Percentiles rank a stretch among this genome's conserved stretches.
Evolutionary conservation across 2,113 vertebrate genomes (phyloP).

Genomic region (Etheostoma spectabile): DNA sequence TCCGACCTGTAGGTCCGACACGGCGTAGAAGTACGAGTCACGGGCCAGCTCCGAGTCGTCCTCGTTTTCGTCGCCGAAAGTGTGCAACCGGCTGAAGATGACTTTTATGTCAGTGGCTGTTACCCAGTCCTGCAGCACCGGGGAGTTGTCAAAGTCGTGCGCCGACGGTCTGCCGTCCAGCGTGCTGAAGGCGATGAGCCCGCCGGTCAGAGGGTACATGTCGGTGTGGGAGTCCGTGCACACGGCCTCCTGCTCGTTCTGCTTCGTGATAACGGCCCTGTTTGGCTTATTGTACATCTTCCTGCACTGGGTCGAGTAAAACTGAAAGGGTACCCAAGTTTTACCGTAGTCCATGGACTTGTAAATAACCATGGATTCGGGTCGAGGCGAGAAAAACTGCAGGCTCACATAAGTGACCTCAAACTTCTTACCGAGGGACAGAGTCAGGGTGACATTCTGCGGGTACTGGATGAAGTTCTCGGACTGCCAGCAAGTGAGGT

Average conservation of each 20-base stretch:
- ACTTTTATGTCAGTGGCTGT: conserved; percentile 98
- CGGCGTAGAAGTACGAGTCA: conserved; percentile 96
- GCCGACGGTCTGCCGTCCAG: conserved; percentile 97
- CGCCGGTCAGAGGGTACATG: conserved; percentile 93
- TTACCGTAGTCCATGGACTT: conserved; percentile 99
- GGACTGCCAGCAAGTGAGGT: conserved; percentile 99
- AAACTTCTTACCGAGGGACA: conserved; percentile 97
- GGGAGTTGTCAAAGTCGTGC: conserved; percentile 99
- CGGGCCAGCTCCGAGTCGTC: conserved; percentile 95
- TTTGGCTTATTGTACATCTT: conserved; percentile 96
- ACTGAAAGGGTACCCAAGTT: conserved; percentile 97
- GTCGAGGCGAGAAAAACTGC: conserved; percentile 97
- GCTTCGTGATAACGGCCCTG: conserved; percentile 94
- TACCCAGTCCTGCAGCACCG: conserved; percentile 99
- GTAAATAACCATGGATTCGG: conserved; percentile 96
- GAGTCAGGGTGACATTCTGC: conserved; percentile 93
- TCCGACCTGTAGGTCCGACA: conserved; percentile 97
- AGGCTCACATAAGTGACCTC: conserved; percentile 99
- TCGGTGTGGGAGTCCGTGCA: conserved; percentile 98
- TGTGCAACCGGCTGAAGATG: conserved; percentile 93
- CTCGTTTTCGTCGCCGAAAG: conserved; percentile 95
- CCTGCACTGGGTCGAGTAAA: conserved; percentile 96
- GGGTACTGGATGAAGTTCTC: conserved; percentile 94
- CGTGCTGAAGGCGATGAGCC: conserved; percentile 98
- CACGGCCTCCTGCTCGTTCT: conserved; percentile 98